Percentiles rank a stretch among this genome's conserved stretches.
Evolutionary conservation across 1,140 invertebrate genomes (phyloP).

Genomic region (Meloidogyne hapla): DNA sequence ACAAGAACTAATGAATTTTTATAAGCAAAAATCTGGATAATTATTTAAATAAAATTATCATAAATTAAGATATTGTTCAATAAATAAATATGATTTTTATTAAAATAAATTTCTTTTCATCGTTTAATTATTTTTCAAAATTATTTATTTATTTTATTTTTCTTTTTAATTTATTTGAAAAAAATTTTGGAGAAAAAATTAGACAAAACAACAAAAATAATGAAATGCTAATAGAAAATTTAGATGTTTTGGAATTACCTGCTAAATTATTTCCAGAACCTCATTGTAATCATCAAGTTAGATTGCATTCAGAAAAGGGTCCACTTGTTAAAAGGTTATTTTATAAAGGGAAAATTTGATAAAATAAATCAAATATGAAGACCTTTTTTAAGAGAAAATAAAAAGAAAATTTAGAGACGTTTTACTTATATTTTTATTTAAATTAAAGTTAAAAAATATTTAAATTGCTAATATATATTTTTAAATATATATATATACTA

Average conservation of each 20-base stretch:
- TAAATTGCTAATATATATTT: too few species aligned
- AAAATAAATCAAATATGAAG: too few species aligned
- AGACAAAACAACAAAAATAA: not conserved
- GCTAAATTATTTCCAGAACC: conserved; percentile 47
- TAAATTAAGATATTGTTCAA: not conserved
- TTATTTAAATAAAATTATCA: too few species aligned
- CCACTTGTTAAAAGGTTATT: conserved; percentile 18
- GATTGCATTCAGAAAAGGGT: not conserved
- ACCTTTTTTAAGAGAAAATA: not conserved
- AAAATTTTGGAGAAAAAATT: not conserved
- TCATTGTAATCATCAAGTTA: conserved; percentile 39
- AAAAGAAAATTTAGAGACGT: too few species aligned
- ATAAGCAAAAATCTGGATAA: too few species aligned
- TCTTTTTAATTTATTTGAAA: not conserved
- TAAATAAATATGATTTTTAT: not conserved
- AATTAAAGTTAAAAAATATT: conserved; percentile 15
- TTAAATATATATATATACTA: too few species aligned
- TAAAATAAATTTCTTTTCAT: not conserved
- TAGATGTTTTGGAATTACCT: conserved; percentile 43
- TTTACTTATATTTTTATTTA: too few species aligned
- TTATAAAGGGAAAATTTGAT: too few species aligned
- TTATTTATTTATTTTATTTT: not conserved
- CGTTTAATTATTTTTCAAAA: not conserved
- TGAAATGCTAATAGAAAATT: not conserved
- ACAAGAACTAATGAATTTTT: too few species aligned